Percentiles rank a stretch among this genome's conserved stretches.
phyloP scores from a whole-genome alignment of 2,888 invertebrate genomes.

The Byasa hedistus region DNA sequence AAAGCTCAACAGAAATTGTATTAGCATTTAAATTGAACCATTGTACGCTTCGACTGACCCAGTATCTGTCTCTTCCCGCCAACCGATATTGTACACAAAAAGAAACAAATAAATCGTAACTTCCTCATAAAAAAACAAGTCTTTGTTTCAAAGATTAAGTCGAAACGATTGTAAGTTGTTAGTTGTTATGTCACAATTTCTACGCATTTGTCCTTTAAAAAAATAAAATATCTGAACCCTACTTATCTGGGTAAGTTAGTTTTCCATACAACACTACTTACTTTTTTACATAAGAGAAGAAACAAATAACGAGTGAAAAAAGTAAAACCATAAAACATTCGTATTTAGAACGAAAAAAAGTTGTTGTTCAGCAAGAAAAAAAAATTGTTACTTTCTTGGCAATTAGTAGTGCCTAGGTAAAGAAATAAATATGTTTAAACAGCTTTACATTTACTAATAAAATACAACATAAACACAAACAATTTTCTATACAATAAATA shows the following conservation, averaged over 20 bases:
- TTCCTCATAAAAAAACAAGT: not conserved
- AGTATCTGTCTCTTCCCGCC: constrained; percentile 29
- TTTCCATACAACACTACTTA: no score
- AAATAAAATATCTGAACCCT: no score
- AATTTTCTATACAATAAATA: not conserved
- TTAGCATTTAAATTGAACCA: constrained; percentile 65
- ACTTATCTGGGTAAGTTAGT: no score
- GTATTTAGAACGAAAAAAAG: no score
- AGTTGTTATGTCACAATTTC: no score
- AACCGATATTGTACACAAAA: constrained; percentile 23
- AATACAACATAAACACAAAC: not conserved
- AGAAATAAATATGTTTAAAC: not conserved
- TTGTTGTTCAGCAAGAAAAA: no score
- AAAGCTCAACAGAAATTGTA: constrained; percentile 47
- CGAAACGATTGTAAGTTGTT: not conserved
- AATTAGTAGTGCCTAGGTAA: not conserved
- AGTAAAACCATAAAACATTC: not conserved
- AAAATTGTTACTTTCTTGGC: no score
- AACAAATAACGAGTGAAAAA: not conserved
- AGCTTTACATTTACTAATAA: not conserved
- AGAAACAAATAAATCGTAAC: constrained; percentile 4
- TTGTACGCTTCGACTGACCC: constrained; percentile 36
- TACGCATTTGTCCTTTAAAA: not conserved
- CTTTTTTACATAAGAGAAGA: not conserved
- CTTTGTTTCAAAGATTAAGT: not conserved